Base-by-base conservation (phyloP, 2,113 vertebrate genomes). In the Zeus faber region DNA sequence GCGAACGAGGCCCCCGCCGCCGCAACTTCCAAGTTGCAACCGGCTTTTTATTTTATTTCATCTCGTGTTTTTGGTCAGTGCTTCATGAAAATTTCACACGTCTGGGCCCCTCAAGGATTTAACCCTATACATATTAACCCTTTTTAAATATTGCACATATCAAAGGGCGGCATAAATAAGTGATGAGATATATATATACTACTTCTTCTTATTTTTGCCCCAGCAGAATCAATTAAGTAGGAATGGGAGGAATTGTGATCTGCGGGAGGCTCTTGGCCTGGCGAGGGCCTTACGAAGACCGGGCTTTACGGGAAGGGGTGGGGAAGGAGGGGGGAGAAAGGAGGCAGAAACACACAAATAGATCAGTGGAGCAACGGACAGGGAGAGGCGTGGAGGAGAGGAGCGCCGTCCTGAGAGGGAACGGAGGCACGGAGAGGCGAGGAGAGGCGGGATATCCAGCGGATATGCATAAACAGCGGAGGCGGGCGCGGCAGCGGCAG, bases 121-220 rank as follows among this genome's bases (percentile, higher is more conserved):
- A 85, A 82, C 74, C 77, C 83, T 81, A 83, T 87, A 88, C 84
- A 86, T 87, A 89, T 89, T 88, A 88, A 89, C 83, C 83, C 83
- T 86, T 87, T 84, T 86, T 87, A 90, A 87, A 91, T 85, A 89
- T 85, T 78, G 72, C 73, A 70, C 70, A 84, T 88, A 89, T 90
- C 88, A 91, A 91, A 91, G 87, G 70, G 46, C 65, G 62, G 50
- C 54, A 72, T 91, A 77, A 90, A 91, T 89, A 91, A 90, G 65
- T 86, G n/a, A 89, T 90, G 75, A 87, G 79, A 58, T 81, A 74
- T 86, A 82, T 83, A 82, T 71, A n/a, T n/a, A n/a, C n/a, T n/a
- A n/a, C n/a, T 54, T 74, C 63, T 61, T 59, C 54, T 55, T 58
- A 53, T 58, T 29, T 68, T 70, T 61, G 75, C 86, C 87, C 83